Evolutionary conservation across 1,140 invertebrate species (phyloP), one percentile per base, ranked within the genome.

Genomic region (Drosophila pruinosa): DNA sequence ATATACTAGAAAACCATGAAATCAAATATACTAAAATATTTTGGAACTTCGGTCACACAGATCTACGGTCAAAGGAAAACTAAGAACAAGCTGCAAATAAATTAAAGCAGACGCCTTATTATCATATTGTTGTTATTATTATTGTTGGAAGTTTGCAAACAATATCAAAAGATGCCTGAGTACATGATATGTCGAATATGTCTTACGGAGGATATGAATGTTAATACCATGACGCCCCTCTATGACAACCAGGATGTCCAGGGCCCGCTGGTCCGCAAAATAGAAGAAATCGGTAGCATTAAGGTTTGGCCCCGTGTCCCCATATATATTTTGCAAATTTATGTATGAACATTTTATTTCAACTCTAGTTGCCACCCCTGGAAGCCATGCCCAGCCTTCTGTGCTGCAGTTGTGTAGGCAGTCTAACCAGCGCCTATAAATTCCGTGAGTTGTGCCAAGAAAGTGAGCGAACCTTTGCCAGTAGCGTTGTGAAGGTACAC

Each of bases 321-420:
- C 4, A 15, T 2, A 31, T 17, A 47, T 7, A 26, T 12, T 1
- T 5, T 19, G 0, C 4, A 5, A 24, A 1, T 3, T 2, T 12
- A 39, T n/a, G 45, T 1, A 3, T 26, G 3, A 24, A 15, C 2
- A 48, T 45, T 15, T 39, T 62, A 34, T n/a, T 50, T 15, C 14
- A n/a, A 15, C 50, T 50, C 0, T 45, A 90, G 89, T 31, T 90
- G 26, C 73, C 78, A n/a, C 85, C 76, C 1, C 58, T 89, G 4
- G 79, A 82, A 45, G 89, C 90, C 28, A 90, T 90, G 24, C 79
- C 85, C 3, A 90, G 78, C 39, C 90, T 90, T 63, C 62, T 90
- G 15, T 90, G 89, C 54, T 69, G 50, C 12, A 82, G 22, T 14
- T 90, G 89, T 53, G 41, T 88, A 5, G 65, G 75, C 5, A 72